Evolutionary conservation across 2,797 vertebrate species (phyloP), one percentile per base, ranked within the genome.

Genomic region (Nothura maculosa): DNA sequence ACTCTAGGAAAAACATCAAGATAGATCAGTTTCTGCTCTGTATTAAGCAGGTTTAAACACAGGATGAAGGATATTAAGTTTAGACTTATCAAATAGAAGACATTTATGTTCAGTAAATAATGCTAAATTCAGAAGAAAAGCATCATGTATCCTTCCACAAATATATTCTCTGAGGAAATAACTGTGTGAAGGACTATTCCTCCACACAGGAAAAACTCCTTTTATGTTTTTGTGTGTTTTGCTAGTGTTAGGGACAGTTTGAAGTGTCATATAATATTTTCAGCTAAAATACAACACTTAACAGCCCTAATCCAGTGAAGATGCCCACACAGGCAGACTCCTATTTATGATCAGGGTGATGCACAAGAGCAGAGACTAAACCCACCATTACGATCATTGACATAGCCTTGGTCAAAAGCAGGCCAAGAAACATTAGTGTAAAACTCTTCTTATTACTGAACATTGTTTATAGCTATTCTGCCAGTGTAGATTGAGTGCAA

Each of bases 351-450:
- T 34, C 42, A 72, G 48, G 81, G 25, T 90, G 86, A 95, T 94
- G 94, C 93, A 90, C 50, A 85, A 77, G 19, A 85, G 12, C 48
- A 90, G 69, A 42, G 69, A 67, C 78, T 85, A 84, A 93, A 84
- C 93, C 92, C 92, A 74, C 89, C 81, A 81, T 92, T 72, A 96
- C 87, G 90, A 87, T 77, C 69, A 24, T 74, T 93, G 92, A 85
- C 74, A 61, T 43, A 93, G 87, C 77, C 81, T 58, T 73, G 90
- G 43, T 74, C 70, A 89, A 80, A 86, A 81, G 62, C 85, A 40
- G 27, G 70, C 83, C 80, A 84, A 85, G 86, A 90, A 94, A 90
- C 81, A 54, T 64, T 89, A 93, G 54, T 0, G 24, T 81, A 76
- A 96, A 96, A 83, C 42, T 69, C 67, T 63, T 73, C 92, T 77